Percentiles rank a stretch among this genome's conserved stretches.
Conservation (phyloP, 2,113 vertebrate genomes). For the Columba janthina region DNA sequence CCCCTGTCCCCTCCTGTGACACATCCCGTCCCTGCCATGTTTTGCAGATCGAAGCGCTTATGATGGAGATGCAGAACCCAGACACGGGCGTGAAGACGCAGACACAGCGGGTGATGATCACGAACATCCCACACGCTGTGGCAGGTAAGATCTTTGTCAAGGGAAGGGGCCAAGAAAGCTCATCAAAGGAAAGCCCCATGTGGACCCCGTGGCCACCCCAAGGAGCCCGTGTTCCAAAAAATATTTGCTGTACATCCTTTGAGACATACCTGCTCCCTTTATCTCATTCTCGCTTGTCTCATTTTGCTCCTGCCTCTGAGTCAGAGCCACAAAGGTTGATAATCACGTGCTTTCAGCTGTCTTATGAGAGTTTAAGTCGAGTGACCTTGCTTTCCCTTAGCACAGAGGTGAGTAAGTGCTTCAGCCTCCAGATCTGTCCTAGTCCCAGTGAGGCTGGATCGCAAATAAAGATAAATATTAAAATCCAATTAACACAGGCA, state of each 20-base stretch:
- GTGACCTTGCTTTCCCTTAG: not conserved
- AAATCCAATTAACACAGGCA: not conserved
- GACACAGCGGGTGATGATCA: slow-evolving; percentile 85
- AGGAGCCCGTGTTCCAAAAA: not conserved
- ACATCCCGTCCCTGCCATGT: not conserved
- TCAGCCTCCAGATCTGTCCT: not conserved
- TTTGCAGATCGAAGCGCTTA: slow-evolving; percentile 83
- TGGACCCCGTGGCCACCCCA: not conserved
- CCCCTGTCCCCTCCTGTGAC: not conserved
- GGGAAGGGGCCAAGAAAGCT: not conserved
- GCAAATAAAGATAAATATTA: not conserved
- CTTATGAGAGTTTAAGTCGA: not conserved
- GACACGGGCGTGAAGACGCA: slow-evolving; percentile 86
- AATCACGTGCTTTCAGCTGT: not conserved
- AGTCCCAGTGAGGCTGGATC: not conserved
- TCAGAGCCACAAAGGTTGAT: not conserved
- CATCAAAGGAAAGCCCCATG: not conserved
- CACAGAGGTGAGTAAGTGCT: not conserved
- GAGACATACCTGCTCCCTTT: not conserved
- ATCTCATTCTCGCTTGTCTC: not conserved
- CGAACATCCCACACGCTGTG: slow-evolving; percentile 89
- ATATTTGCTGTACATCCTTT: not conserved
- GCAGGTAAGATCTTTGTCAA: slow-evolving; percentile 76
- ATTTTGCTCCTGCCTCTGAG: not conserved
- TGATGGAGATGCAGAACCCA: slow-evolving; percentile 95